Evolutionary conservation across 2,888 invertebrate species (phyloP), one percentile per base, ranked within the genome.

Genomic region (Protonemura montana): DNA sequence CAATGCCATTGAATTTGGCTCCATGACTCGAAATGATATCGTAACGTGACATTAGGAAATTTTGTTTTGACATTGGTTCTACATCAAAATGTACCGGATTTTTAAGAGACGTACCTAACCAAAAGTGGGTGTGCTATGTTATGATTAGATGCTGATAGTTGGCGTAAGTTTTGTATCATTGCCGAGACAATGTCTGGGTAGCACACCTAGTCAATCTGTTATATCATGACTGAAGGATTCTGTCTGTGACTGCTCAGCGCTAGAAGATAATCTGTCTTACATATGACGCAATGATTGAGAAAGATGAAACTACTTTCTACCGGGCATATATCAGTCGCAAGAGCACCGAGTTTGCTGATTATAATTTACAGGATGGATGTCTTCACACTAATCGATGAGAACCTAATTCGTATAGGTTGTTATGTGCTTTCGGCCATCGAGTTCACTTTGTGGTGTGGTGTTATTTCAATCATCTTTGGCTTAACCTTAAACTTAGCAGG

Each of bases 261-360:
- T 59, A 10, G 59, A 21, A 13, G 21, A 59, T 59, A 59, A 59
- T 59, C 59, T 59, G 59, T 59, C 59, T 82, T 82, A 35, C 30
- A 29, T 82, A 42, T 83, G 41, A 42, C 42, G 83, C 28, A 83
- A 83, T n/a, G 42, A 41, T 83, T 83, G 59, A 27, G 83, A 83
- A 59, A 83, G 59, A 83, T 83, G 83, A 25, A 59, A 59, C 83
- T 83, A 83, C 59, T 42, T 83, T 83, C 59, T 83, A 42, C 28
- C 26, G 25, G 41, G n/a, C 28, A 42, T 81, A n/a, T 81, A 81
- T 81, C 81, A 81, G 29, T 81, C 81, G 30, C 84, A 84, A 76
- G 84, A 29, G 82, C 82, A 84, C 84, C 59, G 76, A 59, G 84
- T 84, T 84, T 76, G 42, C 59, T 28, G 59, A 83, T 83, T 41